phyloP scores from a whole-genome alignment of 2,797 vertebrate genomes.

The Alfaro cultratus region DNA sequence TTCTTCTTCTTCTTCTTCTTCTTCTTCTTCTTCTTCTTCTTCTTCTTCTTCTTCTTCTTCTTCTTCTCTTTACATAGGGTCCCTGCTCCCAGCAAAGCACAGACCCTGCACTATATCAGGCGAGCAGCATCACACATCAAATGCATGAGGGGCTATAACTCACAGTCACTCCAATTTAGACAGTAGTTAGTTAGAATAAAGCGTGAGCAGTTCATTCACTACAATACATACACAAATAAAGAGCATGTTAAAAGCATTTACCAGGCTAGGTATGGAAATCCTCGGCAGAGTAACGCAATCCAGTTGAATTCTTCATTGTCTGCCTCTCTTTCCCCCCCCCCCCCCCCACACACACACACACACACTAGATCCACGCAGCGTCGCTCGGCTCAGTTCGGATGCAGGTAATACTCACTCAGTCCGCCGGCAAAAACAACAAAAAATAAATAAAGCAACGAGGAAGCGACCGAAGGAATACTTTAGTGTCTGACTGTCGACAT shows the following conservation, averaged over 20 bases:
- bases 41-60: not conserved
- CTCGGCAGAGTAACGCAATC: conserved; percentile 78
- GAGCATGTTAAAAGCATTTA: conserved; percentile 71
- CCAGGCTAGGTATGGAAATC: conserved; percentile 73
- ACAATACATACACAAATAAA: conserved; percentile 21
- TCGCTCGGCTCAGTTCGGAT: conserved; percentile 70
- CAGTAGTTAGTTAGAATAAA: conserved; percentile 62
- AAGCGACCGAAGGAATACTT: conserved; percentile 80
- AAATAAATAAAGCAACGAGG: conserved; percentile 64
- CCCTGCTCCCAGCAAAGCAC: conserved; percentile 52
- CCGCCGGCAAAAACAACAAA: conserved; percentile 56
- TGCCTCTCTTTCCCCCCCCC: conserved; percentile 38
- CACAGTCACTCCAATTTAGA: conserved; percentile 62
- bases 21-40: too few species aligned
- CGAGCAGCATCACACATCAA: conserved; percentile 71
- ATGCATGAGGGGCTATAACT: conserved; percentile 58
- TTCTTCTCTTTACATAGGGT: conserved; percentile 48
- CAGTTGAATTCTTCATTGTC: conserved; percentile 77
- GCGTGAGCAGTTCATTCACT: conserved; percentile 68
- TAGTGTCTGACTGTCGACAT: conserved; percentile 81
- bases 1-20: too few species aligned
- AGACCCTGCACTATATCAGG: conserved; percentile 66
- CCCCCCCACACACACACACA: conserved; percentile 7
- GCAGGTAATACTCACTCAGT: conserved; percentile 83
- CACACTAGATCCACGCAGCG: conserved; percentile 67